Evolutionary conservation across 2,113 vertebrate species (phyloP), one percentile per base, ranked within the genome.

Genomic region (Budorcas taxicolor): DNA sequence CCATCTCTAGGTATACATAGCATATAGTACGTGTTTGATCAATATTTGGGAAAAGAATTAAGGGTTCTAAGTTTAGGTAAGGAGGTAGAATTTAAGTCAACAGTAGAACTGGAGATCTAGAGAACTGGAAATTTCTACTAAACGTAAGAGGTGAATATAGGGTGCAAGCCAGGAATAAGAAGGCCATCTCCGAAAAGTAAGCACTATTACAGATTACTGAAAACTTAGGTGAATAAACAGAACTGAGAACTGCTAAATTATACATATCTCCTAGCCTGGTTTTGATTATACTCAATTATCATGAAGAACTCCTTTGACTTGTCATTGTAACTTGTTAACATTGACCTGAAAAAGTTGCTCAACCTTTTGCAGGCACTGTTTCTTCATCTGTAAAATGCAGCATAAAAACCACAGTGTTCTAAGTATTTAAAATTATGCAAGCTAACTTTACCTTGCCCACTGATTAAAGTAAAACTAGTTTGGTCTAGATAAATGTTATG

Each of bases 141-240:
- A 94, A 10, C 85, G 43, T 40, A 90, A 58, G 27, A 95, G 8
- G 9, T 91, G 60, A 89, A 47, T 52, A 90, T 15, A 43, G n/a
- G n/a, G 19, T 43, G 87, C 52, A n/a, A 93, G 50, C 64, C 93
- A 97, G 87, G 16, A 97, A 87, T 95, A 95, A 96, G 36, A 87
- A 10, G 36, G 31, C n/a, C n/a, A 81, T 74, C 84, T 93, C 36
- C 71, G 29, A 25, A 67, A 90, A 64, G 74, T 27, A 90, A 85
- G 58, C 21, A 76, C 91, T 14, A 55, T 50, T 85, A 96, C 19
- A 90, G 50, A 88, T 19, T 92, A 80, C 27, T 87, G 55, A 94
- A 67, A 86, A 94, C 8, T 76, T 88, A 11, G 76, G 89, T 85
- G n/a, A 84, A 91, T 50, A 97, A 90, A 84, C 29, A 83, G 57